Evolutionary conservation across 2,797 vertebrate species (phyloP).

Genomic region (Pipistrellus pipistrellus): DNA sequence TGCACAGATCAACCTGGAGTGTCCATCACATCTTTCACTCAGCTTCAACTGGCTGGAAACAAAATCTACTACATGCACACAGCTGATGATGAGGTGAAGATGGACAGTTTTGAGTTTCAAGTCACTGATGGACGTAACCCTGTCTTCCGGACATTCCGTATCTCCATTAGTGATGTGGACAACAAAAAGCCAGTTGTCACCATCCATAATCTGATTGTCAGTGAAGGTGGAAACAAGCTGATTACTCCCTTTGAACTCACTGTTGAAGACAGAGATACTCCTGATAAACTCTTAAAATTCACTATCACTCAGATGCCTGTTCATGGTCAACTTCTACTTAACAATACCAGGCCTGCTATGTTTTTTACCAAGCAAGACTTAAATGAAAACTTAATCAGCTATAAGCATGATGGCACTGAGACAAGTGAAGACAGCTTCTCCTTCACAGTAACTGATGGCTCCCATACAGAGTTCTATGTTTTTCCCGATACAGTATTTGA

Average conservation of each 20-base stretch:
- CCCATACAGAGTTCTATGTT: slow-evolving; percentile 96
- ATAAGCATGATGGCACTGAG: slow-evolving; percentile 96
- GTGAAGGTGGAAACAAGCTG: slow-evolving; percentile 94
- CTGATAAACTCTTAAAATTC: slow-evolving; percentile 93
- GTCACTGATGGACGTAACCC: slow-evolving; percentile 98
- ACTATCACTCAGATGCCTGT: slow-evolving; percentile 94
- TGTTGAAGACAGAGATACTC: slow-evolving; percentile 96
- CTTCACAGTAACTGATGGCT: slow-evolving; percentile 97
- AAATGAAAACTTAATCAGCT: slow-evolving; percentile 97
- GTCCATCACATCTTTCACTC: slow-evolving; percentile 95
- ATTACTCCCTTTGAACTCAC: slow-evolving; percentile 98
- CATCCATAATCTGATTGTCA: slow-evolving; percentile 92
- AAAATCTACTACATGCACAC: slow-evolving; percentile 98
- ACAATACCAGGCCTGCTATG: slow-evolving; percentile 90
- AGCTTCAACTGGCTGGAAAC: slow-evolving; percentile 96
- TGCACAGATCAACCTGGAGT: slow-evolving; percentile 94
- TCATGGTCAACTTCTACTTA: slow-evolving; percentile 95
- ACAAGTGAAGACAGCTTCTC: slow-evolving; percentile 95
- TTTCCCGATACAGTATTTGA: slow-evolving; percentile 96
- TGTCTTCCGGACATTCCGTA: slow-evolving; percentile 96
- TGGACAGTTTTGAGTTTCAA: slow-evolving; percentile 99
- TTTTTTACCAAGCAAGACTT: slow-evolving; percentile 97
- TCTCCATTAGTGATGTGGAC: slow-evolving; percentile 96
- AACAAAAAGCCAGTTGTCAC: slow-evolving; percentile 97
- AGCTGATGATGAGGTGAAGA: slow-evolving; percentile 96